Evolutionary conservation across 1,140 invertebrate genomes (phyloP), one percentile per base, ranked within the genome.

Genomic region (Drosophila littoralis): DNA sequence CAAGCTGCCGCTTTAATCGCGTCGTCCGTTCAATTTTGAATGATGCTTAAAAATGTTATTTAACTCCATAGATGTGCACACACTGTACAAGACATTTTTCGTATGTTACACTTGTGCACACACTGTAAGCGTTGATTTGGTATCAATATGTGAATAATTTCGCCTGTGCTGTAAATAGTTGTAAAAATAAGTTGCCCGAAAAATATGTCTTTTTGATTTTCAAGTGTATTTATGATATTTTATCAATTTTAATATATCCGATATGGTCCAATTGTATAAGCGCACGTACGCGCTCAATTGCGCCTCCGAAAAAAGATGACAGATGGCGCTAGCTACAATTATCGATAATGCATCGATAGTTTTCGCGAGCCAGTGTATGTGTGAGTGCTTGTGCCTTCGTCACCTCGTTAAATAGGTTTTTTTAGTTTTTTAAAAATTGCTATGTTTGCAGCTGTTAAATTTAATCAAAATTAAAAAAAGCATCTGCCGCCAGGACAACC

Each of bases 1-100:
- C 32, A 66, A 73, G 69, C 50, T 32, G 50, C 64, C 46, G 63
- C 40, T 36, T 32, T 33, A 33, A 38, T 59, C 46, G 74, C 74
- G 74, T 73, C 63, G 63, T 73, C 74, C 74, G 74, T 76, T 76
- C 70, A 33, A 33, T 73, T 76, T 76, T 75, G 58, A 75, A 75
- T 72, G 68, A 59, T 58, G 68, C 60, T 33, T 52, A 58, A 72
- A 38, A 7, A n/a, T 68, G 33, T 58, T 59, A 12, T 59, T 45
- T 2, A 17, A 22, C 13, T 35, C 10, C 1, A 22, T 0, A 1
- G 7, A 10, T 52, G 12, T 54, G 69, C 35, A 65, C 48, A 72
- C 60, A 65, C 68, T 75, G 52, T 13, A 10, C 9, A 13, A 12
- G 4, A 1, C 5, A 6, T 32, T 50, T 1, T 13, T 17, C 10